These are phyloP conservation scores for Drosophila subobscura DNA, from an alignment of 1,140 invertebrate species.

Conservation along the genomic window DNA sequence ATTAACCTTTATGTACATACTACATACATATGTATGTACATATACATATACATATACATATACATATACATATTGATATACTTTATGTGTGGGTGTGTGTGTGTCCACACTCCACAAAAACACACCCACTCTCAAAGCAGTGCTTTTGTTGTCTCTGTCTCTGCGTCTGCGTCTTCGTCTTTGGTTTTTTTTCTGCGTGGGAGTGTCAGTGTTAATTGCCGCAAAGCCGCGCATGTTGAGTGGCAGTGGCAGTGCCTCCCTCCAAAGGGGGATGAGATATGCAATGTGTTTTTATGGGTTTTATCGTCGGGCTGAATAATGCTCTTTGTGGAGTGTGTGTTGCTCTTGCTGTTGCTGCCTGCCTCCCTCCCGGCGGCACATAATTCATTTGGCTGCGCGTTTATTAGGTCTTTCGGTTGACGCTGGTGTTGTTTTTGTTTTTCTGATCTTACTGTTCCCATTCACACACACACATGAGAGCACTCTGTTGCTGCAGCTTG, in stretches of 20 bases:
- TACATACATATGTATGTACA: too few relatives aligned
- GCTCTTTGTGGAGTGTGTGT: slow-evolving; percentile 9
- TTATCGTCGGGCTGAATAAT: slow-evolving; percentile 43
- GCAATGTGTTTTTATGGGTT: slow-evolving; percentile 47
- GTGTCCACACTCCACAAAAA: slow-evolving; percentile 38
- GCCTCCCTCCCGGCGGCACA: slow-evolving; percentile 4
- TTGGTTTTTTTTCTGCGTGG: slow-evolving; percentile 52
- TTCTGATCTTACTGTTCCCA: slow-evolving; percentile 26
- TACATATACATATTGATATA: not conserved
- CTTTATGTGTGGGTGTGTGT: slow-evolving; percentile 25
- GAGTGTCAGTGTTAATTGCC: slow-evolving; percentile 78
- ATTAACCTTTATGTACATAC: not conserved
- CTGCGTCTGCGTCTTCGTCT: slow-evolving; percentile 22
- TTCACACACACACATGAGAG: slow-evolving; percentile 23
- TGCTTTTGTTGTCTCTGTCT: slow-evolving; percentile 48
- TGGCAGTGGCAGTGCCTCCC: slow-evolving; percentile 17
- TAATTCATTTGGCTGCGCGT: slow-evolving; percentile 37
- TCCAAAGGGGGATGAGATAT: slow-evolving; percentile 26
- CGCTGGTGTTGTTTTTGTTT: slow-evolving; percentile 5
- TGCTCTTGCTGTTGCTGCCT: slow-evolving; percentile 6
- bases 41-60: not conserved
- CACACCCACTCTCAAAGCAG: slow-evolving; percentile 50
- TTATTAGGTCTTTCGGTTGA: slow-evolving; percentile 28
- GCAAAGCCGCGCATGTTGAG: slow-evolving; percentile 68
- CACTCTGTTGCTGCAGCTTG: slow-evolving; percentile 38